Evolutionary conservation across 2,888 invertebrate species (phyloP), one percentile per base, ranked within the genome.

Genomic region (Cantharis rustica): DNA sequence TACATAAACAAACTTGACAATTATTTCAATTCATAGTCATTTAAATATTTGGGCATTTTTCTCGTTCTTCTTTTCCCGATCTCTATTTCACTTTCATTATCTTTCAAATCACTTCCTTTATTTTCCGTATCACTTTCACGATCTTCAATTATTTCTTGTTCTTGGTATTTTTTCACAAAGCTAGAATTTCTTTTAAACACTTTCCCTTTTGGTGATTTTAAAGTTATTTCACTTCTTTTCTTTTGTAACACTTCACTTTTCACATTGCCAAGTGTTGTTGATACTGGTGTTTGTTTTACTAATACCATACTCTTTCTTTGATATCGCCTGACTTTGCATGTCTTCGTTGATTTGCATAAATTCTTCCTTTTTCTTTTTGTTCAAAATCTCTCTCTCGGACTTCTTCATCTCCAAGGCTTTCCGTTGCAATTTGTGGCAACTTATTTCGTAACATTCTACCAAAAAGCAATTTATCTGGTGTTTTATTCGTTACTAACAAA

Each of bases 381-480:
- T 69, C 63, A 20, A n/a, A 47, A 47, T 68, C 68, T 68, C 62
- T 64, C 16, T 75, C 70, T 74, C 31, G 26, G 61, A 71, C 23
- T 63, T 71, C 72, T 72, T 76, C 62, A 23, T 47, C 68, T 16
- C 31, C 26, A 13, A 71, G 1, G 17, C 11, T 13, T 23, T 11
- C 61, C 4, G 13, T 70, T 13, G 15, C 23, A 2, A 72, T 47
- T 17, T 23, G 66, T 27, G 82, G 81, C 66, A 82, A 64, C 78
- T 82, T 83, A 64, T 82, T 79, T 11, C 81, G 66, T 68, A 82
- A 80, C 16, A 76, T 74, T 26, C 80, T 26, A 0, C 73, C 69
- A 71, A 81, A 82, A 62, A 82, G 72, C 68, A 81, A 68, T 79
- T 84, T 81, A 10, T 81, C 66, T 26, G 84, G 83, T 7, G 83